These are phyloP conservation scores for Dendronephthya gigantea DNA, from an alignment of 64 coral and sea anemone genomes.

Conservation along the genomic window DNA sequence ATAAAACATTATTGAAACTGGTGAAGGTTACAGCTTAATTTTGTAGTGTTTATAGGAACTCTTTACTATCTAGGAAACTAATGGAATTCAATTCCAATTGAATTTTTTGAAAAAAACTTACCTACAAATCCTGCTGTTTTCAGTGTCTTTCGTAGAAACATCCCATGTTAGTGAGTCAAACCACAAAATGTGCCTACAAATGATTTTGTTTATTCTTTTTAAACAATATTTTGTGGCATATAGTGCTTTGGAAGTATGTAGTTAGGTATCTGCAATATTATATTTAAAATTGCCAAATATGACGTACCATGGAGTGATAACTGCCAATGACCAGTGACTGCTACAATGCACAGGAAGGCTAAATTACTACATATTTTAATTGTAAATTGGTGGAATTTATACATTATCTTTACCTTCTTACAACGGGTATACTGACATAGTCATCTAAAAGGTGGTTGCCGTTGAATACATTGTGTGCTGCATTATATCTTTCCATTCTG, in stretches of 20 bases:
- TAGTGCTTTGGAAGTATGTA: neutral
- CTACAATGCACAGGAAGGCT: neutral
- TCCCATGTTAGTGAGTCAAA: neutral
- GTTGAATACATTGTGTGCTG: neutral
- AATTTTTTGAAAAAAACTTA: neutral
- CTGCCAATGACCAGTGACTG: neutral
- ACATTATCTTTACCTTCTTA: neutral
- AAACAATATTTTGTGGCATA: no score
- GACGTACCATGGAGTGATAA: neutral
- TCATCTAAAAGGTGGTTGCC: neutral
- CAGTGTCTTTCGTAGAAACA: neutral
- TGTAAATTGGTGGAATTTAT: neutral
- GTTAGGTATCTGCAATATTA: neutral
- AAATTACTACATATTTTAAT: neutral
- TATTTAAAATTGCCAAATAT: neutral
- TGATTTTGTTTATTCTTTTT: neutral
- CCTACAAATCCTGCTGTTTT: neutral
- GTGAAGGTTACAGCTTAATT: neutral
- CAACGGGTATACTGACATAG: neutral
- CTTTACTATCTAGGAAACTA: no score
- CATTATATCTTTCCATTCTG: constrained; percentile 2
- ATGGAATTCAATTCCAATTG: neutral
- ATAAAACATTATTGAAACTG: neutral
- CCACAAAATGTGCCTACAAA: neutral
- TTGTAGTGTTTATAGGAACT: neutral